Conservation (phyloP, 2,888 invertebrate species). For the Coenonympha arcania region DNA sequence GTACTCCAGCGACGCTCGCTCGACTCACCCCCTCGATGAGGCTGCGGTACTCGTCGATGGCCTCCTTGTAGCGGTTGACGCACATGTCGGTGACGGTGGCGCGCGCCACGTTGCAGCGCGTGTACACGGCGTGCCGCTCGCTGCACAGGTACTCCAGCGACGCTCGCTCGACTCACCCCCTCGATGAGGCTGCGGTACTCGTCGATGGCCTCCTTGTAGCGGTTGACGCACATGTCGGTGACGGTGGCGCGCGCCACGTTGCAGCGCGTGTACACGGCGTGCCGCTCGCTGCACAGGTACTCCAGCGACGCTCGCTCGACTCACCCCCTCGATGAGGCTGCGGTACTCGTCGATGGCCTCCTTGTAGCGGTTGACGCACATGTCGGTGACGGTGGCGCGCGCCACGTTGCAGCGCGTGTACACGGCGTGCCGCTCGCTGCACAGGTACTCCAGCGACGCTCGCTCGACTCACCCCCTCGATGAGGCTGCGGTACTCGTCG, state of each 20-base stretch:
- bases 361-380: conserved; percentile 79
- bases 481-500: conserved; percentile 85
- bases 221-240: conserved; percentile 90
- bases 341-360: conserved; percentile 91
- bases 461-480: conserved; percentile 76
- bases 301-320: conserved; percentile 88
- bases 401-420: conserved; percentile 92
- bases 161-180: conserved; percentile 55
- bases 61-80: conserved; percentile 80
- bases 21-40: conserved; percentile 76
- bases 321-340: conserved; percentile 77
- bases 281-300: conserved; percentile 88
- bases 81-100: conserved; percentile 93
- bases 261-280: conserved; percentile 90
- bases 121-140: conserved; percentile 90
- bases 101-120: conserved; percentile 91
- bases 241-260: conserved; percentile 92
- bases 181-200: conserved; percentile 84
- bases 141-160: conserved; percentile 90
- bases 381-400: conserved; percentile 91
- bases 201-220: conserved; percentile 81
- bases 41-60: conserved; percentile 88
- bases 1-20: conserved; percentile 79
- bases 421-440: conserved; percentile 89
- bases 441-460: conserved; percentile 88